phyloP scores from a whole-genome alignment of 2,797 vertebrate genomes.

The Enteromius viviparus region DNA sequence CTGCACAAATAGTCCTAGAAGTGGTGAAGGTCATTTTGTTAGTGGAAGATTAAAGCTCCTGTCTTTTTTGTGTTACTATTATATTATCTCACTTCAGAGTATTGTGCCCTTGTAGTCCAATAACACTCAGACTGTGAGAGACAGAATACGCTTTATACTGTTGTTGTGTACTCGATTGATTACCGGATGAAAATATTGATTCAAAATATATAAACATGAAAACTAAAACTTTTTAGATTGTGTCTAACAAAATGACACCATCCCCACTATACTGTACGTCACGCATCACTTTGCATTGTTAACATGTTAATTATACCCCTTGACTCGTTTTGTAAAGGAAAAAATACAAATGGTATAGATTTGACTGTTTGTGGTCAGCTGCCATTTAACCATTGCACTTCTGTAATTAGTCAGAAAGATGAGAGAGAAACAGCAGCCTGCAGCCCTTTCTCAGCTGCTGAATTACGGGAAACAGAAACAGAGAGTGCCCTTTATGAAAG shows the following conservation, averaged over 20 bases:
- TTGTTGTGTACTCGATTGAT: not conserved
- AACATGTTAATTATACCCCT: slow-evolving; percentile 1
- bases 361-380: slow-evolving; percentile 31
- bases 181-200: not conserved
- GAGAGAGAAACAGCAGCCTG: not conserved
- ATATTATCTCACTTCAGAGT: slow-evolving; percentile 8
- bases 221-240: not conserved
- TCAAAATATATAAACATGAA: not conserved
- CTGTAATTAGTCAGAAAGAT: slow-evolving; percentile 9
- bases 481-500: slow-evolving; percentile 8
- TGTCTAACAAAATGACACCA: not conserved
- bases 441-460: slow-evolving; percentile 1
- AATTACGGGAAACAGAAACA: slow-evolving; percentile 33
- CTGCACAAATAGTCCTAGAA: not conserved
- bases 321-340: not conserved
- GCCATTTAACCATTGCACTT: slow-evolving; percentile 12
- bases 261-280: not conserved
- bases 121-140: not conserved
- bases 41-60: slow-evolving; percentile 11
- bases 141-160: not conserved
- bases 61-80: slow-evolving; percentile 13
- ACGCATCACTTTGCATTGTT: not conserved
- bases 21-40: slow-evolving; percentile 31
- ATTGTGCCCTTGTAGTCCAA: slow-evolving; percentile 2
- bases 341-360: slow-evolving; percentile 9